Base-by-base conservation (phyloP, 2,888 invertebrate genomes). In the Ariolimax columbianus region DNA sequence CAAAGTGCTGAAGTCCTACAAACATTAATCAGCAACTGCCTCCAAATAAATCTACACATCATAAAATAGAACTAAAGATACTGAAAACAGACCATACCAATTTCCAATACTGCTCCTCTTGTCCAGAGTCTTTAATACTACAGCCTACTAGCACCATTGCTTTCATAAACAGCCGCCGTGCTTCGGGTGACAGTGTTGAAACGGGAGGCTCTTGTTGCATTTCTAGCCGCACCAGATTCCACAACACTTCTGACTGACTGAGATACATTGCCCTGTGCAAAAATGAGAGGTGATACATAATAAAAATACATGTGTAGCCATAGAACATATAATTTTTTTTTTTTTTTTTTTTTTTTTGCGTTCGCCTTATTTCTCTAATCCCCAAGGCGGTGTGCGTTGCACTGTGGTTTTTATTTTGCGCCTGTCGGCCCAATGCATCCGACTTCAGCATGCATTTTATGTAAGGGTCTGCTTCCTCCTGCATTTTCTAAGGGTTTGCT, bases 141-240 rank as follows among this genome's bases (percentile, higher is more conserved):
- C 94, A 94, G n/a, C 96, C 96, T 0, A 96, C 96, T 85, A 96
- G 94, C 23, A 97, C 96, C 86, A 97, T 96, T 0, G 96, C 96
- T 90, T 96, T 95, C 93, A 96, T 96, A 40, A 97, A 94, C 80
- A 96, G 96, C 83, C 96, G 95, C 88, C 96, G 95, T 3, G 96
- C 95, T 51, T 95, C 93, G 36, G 95, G 95, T 0, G 96, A 95
- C 75, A 96, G 94, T 78, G 94, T 92, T 75, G 89, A 89, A 51
- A 93, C 91, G 38, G 95, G 95, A 3, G 95, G 94, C 84, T 95
- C 94, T 84, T 95, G 92, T 88, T 95, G 95, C 33, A 95, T 94
- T 75, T 95, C 95, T 38, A 96, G 91, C 51, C 95, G 94, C 14
- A 93, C 91, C 94, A 93, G 82, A 33, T 89, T 94, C 94, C 95